A percentile compares a stretch with the other conserved stretches of the same genome.
These are phyloP conservation scores for Cryptoblepharus egeriae DNA, from an alignment of 2,797 vertebrate species.

Conservation along the genomic window DNA sequence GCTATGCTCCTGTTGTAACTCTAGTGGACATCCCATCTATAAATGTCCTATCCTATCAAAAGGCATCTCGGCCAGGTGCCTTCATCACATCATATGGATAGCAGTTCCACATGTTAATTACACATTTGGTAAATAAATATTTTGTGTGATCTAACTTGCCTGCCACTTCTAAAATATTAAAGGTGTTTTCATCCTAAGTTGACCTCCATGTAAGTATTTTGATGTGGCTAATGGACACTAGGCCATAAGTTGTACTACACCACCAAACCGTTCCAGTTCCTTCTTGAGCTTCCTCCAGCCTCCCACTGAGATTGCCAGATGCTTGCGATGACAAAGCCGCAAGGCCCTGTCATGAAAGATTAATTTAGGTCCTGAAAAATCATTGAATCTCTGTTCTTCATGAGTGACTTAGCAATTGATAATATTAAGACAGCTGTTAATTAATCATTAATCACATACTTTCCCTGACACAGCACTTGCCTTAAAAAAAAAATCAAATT, in stretches of 20 bases:
- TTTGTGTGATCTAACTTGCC: no score
- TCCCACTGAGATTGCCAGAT: conserved; percentile 11
- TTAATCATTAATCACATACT: conserved; percentile 24
- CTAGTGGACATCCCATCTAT: no score
- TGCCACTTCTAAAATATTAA: background rate
- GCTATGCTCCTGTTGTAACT: no score
- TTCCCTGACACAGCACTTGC: conserved; percentile 19
- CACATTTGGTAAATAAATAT: no score
- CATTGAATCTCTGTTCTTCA: conserved; percentile 7
- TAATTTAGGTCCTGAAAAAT: background rate
- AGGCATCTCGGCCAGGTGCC: no score
- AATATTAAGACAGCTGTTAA: background rate
- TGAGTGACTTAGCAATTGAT: conserved; percentile 9
- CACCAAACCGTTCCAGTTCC: background rate
- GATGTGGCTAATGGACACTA: background rate
- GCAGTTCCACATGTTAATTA: no score
- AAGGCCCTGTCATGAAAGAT: conserved; percentile 6
- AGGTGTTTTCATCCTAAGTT: background rate
- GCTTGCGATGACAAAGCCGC: conserved; percentile 23
- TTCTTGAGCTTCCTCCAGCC: background rate
- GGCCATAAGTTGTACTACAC: background rate
- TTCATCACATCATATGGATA: no score
- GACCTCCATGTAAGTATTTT: background rate
- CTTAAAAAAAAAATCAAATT: background rate
- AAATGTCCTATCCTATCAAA: no score